Evolutionary conservation across 2,113 vertebrate genomes (phyloP), one percentile per base, ranked within the genome.

Genomic region (Macrotis lagotis): DNA sequence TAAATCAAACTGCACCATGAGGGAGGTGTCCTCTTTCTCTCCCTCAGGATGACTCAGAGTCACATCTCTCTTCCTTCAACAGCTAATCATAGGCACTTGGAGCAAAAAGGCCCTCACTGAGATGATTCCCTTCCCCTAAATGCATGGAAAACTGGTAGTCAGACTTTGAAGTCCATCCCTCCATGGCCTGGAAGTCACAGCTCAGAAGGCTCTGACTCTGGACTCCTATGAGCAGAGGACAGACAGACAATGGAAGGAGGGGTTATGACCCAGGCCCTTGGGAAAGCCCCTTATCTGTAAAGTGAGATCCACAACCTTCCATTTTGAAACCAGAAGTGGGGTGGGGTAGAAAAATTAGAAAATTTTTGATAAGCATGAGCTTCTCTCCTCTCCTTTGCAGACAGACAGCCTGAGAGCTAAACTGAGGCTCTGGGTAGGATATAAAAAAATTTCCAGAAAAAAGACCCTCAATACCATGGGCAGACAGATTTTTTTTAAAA

Each of bases 31-130:
- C n/a, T 83, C 66, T 83, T 83, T 83, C 66, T 83, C 66, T 83
- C 66, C 66, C 66, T 83, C n/a, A 83, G 66, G 66, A 83, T 83
- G 66, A 83, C n/a, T 83, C 66, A 83, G 66, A 83, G 66, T 83
- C 66, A 83, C 66, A 83, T 83, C 66, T 83, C 66, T 7, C 66
- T 83, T 83, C n/a, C 6, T 83, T 44, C 66, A 83, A 83, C n/a
- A 44, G 66, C 66, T 83, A 83, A 83, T 83, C 66, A 83, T 83
- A 83, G 66, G n/a, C 66, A 83, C n/a, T 83, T 83, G 66, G 66
- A 44, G 37, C 66, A 83, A 31, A n/a, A 83, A 83, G n/a, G 66
- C 66, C 66, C 66, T 19, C n/a, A 44, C 37, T 19, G n/a, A 83
- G 19, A 83, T 83, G n/a, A 44, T 83, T 83, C 66, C n/a, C 66